Evolutionary conservation across 1,140 invertebrate species (phyloP), one percentile per base, ranked within the genome.

Genomic region (Antheraea pernyi): DNA sequence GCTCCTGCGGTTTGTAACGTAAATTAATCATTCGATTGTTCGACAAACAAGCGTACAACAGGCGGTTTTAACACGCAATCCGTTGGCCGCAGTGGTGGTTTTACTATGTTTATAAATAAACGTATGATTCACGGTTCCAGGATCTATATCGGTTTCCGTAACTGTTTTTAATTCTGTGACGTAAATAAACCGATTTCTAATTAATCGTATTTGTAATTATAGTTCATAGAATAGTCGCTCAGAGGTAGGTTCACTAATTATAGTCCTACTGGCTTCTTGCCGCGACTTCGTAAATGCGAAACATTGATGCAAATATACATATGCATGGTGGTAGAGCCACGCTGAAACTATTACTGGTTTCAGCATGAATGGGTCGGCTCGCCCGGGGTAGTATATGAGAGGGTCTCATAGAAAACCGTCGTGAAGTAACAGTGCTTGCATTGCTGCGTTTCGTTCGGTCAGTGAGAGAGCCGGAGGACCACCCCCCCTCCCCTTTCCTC

Each of bases 21-120:
- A 22, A 65, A 65, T 65, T 39, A 65, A 65, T 65, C 64, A 65
- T 22, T 19, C n/a, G 16, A 65, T 64, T 65, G 64, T 65, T 65
- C 48, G 64, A 11, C 39, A 65, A 65, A 65, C 9, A 37, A 42
- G 16, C 39, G 13, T 18, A 64, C 61, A 37, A 13, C 13, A 30
- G 19, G 64, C 64, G 64, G 42, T 65, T 65, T 65, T 48, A 53
- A 46, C 37, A 46, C 37, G 64, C 37, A 48, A 65, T 19, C 61
- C 30, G 46, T 53, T 63, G 61, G 59, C 46, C 59, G 19, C 59
- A 36, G 19, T 19, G 59, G 30, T 63, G 7, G 30, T 63, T 13
- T 37, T 61, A n/a, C 6, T 30, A 37, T 63, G 30, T 63, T 63
- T 63, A 63, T 30, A 63, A 63, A 63, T 63, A 63, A 63, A 63